Base-by-base conservation (phyloP, 2,888 invertebrate species). In the Volucella zonaria region DNA sequence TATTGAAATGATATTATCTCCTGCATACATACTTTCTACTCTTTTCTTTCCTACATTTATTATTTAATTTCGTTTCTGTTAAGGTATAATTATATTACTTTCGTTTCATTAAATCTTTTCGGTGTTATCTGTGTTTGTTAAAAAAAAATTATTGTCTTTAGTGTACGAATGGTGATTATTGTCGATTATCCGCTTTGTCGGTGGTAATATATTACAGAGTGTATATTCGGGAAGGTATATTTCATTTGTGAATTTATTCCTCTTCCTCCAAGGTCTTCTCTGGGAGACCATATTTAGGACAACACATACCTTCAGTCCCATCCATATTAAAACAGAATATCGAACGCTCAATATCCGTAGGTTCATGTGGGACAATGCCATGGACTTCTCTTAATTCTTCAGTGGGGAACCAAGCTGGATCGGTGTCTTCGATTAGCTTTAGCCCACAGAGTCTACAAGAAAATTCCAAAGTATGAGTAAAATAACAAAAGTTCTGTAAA, bases 381-480 rank as follows among this genome's bases (percentile, higher is more conserved):
- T 97, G 96, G 91, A 96, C 97, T 90, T 97, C 97, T 87, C 96
- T 95, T 1, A 98, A 93, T 89, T 97, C 97, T 42, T 95, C 95
- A 0, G 96, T 96, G 0, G 97, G 97, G 91, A 97, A 98, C 97
- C 97, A 97, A 6, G 97, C 97, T 87, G 97, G 96, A 89, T 97
- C 97, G 80, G 96, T 96, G 89, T 97, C 97, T 66, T 97, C 96
- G 86, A 98, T 95, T 68, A 97, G 94, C 23, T 95, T 94, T 86
- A 96, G 93, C 77, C 96, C 96, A 89, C 96, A 95, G 87, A 95
- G 93, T 92, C 97, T 97, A 91, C n/a, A 51, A 79, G 8, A 70
- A 38, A 40, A 31, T 31, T 31, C 31, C 31, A 31, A 31, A 31
- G 6, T 31, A 31, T 6, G 31, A 31, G 0, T 18, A 47, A 49